Conservation (phyloP, 2,888 invertebrate species). For the Temnothorax unifasciatus region DNA sequence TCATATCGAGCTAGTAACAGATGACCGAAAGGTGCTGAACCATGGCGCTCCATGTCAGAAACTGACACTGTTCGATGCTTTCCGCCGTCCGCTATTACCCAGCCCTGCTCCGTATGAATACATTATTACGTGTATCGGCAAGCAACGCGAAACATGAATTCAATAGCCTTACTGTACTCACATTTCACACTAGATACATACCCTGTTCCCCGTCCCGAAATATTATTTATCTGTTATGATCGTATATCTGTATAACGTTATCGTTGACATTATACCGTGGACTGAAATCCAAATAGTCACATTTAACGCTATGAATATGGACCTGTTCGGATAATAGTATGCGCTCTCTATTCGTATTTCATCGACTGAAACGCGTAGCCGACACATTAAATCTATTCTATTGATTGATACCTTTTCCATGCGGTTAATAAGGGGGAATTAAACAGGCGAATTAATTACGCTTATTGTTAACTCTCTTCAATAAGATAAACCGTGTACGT, state of each 20-base stretch:
- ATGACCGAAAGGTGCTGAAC: slow-evolving; percentile 56
- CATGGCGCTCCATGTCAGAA: slow-evolving; percentile 49
- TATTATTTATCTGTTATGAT: slow-evolving; percentile 50
- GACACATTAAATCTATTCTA: slow-evolving; percentile 30
- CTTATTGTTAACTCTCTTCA: not conserved
- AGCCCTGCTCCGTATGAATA: slow-evolving; percentile 27
- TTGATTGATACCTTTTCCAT: slow-evolving; percentile 20
- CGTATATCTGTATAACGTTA: slow-evolving; percentile 26
- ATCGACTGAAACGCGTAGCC: slow-evolving; percentile 2
- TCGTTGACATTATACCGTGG: slow-evolving; percentile 46
- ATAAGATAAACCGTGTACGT: not conserved
- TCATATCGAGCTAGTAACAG: slow-evolving; percentile 37
- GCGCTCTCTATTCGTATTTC: slow-evolving; percentile 34
- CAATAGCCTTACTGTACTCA: slow-evolving; percentile 32
- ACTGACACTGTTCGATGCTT: slow-evolving; percentile 56
- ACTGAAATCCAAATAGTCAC: slow-evolving; percentile 42
- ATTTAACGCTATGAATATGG: slow-evolving; percentile 40
- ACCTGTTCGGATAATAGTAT: slow-evolving; percentile 24
- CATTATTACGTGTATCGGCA: slow-evolving; percentile 50
- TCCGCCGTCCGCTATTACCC: slow-evolving; percentile 47
- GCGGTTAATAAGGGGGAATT: slow-evolving; percentile 25
- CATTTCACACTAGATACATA: slow-evolving; percentile 40
- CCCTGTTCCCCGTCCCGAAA: not conserved
- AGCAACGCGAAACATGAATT: slow-evolving; percentile 42
- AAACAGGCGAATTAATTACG: slow-evolving; percentile 10